Evolutionary conservation across 2,888 invertebrate genomes (phyloP), one percentile per base, ranked within the genome.

Genomic region (Ceratothoa steindachneri): DNA sequence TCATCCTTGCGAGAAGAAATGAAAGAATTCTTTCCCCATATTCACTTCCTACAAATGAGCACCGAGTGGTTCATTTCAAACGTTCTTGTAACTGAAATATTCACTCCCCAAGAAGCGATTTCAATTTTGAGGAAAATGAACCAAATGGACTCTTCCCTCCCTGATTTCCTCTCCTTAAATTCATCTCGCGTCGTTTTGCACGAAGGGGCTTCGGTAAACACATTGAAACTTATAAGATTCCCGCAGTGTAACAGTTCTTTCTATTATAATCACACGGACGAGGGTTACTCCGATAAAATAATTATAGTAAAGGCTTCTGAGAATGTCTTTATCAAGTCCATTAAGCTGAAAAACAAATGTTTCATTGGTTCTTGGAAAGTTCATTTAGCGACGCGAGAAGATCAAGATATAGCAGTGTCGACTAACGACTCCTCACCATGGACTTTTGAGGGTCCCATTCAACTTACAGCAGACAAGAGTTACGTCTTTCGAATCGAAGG

Each of bases 311-410:
- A 24, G 27, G 24, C 9, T 12, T 60, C 60, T 12, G 60, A 60
- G 24, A 24, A 60, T 60, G 27, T 60, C 12, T 7, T 60, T 22
- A 60, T 60, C n/a, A 60, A 24, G 12, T 60, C 60, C 24, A 22
- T 60, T 1, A 60, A 60, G 24, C 27, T 60, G 27, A 60, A 60
- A 24, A 1, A n/a, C 12, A 9, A 7, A 2, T 60, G 60, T 60
- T 60, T 22, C 24, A 22, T 24, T 60, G 60, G 60, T 24, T 60
- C 60, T 60, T 60, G 60, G 60, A 60, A 60, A 60, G 1, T 60
- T 1, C 2, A 60, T 60, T 22, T 60, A 12, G 24, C 27, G 24
- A 60, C n/a, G 12, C 24, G 19, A n/a, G 60, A 60, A 1, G 60
- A 60, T 1, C 19, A 2, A 60, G 22, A 4, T 22, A 24, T 60